Evolutionary conservation across 2,888 invertebrate genomes (phyloP).

Genomic region (Acrobeloides nanus): DNA sequence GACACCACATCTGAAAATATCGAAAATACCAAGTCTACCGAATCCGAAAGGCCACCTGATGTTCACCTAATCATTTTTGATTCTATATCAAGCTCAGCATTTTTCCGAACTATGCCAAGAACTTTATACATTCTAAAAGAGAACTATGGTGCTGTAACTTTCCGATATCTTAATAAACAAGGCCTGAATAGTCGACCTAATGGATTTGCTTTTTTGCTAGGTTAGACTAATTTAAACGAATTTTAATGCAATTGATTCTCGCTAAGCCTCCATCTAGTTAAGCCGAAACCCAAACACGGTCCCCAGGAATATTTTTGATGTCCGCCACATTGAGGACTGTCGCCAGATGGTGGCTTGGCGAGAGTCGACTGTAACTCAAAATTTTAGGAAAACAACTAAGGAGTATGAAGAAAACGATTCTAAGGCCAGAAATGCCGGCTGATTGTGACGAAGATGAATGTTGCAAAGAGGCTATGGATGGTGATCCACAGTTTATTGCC

Average conservation of each 20-base stretch:
- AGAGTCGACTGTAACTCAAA: no score
- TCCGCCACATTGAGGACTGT: no score
- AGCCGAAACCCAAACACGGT: no score
- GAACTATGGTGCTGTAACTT: constrained; percentile 29
- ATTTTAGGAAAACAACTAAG: constrained; percentile 7
- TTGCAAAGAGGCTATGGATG: constrained; percentile 10
- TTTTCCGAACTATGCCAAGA: constrained; percentile 13
- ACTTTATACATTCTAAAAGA: constrained; percentile 14
- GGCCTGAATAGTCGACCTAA: constrained; percentile 34
- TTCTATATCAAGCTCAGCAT: constrained; percentile 13
- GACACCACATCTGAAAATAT: neutral
- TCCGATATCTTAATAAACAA: constrained; percentile 34
- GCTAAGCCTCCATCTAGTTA: no score
- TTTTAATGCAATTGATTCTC: no score
- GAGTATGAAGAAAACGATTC: constrained; percentile 4
- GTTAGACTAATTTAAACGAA: neutral
- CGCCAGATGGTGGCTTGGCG: no score
- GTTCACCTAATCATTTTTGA: constrained; percentile 14
- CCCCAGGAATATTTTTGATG: no score
- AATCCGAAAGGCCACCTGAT: constrained; percentile 4
- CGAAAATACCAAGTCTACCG: neutral
- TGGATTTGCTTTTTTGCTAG: constrained; percentile 24
- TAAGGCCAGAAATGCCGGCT: neutral
- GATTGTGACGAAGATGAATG: constrained; percentile 2
- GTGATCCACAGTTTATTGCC: constrained; percentile 9